Base-by-base conservation (phyloP, 2,888 invertebrate species). In the Pyrrhia umbra region DNA sequence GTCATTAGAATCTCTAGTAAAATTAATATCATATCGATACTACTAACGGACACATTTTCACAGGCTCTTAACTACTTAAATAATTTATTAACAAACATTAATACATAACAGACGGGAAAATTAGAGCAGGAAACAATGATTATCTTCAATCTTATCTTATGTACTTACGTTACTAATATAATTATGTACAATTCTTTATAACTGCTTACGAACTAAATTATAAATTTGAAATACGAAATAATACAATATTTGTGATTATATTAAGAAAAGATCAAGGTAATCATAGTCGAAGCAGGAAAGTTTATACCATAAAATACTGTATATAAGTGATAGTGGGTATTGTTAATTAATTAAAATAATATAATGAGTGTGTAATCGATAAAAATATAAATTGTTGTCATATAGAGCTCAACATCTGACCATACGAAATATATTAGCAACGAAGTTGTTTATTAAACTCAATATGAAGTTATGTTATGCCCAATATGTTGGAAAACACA, bases 201-300 rank as follows among this genome's bases (percentile, higher is more conserved):
- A 78, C 59, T 75, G 72, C 77, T 70, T 76, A 76, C n/a, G 37
- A 70, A 79, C 71, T 72, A 76, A 51, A 57, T 58, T 68, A 68
- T 72, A 54, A 74, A 76, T 77, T 74, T 61, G 75, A 80, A 75
- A 77, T 59, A 77, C 50, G 63, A 62, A 74, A 77, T 75, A 68
- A 77, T 68, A 72, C 49, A 79, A 75, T 72, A 69, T 60, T 56
- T 52, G 52, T 77, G 72, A 65, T 67, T 61, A 63, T 65, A 71
- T 75, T 85, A 93, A 92, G 93, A 93, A 88, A 90, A 92, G 93
- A 94, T 93, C 92, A 93, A 94, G 92, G 90, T 89, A 92, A 94
- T 93, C 93, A 94, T 93, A 92, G 92, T 88, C 60, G 63, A 84
- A 81, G 85, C 81, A 68, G 56, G 54, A 75, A 68, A 70, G 68